Base-by-base conservation (phyloP, 2,888 invertebrate species). In the Erebia palarica region DNA sequence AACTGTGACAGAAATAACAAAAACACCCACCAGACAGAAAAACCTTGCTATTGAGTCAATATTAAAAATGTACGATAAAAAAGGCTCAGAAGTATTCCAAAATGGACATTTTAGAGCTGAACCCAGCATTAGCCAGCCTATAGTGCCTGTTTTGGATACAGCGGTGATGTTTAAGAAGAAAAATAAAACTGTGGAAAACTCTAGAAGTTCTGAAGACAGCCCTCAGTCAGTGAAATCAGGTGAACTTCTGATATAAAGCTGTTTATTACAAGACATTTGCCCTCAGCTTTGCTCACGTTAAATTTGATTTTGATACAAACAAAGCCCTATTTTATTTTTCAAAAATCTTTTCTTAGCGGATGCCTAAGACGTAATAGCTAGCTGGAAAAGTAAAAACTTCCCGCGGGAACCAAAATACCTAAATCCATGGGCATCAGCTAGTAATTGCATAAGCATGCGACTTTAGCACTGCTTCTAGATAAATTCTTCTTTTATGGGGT, bases 141-240 rank as follows among this genome's bases (percentile, higher is more conserved):
- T 3, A 16, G 27, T 9, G 8, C 55, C 16, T 55, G 8, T 55
- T 3, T 55, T 10, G 10, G 51, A 21, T 21, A 27, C 53, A 21
- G 3, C 7, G 0, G 7, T 13, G 16, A 75, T 76, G 75, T 76
- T 76, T 47, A 76, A 70, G 60, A 75, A 60, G 64, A 67, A 72
- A 66, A 16, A 47, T 3, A 60, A 13, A 10, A 67, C 1, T 60
- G 16, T 16, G 13, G 47, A 47, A 63, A 47, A 11, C 8, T 36
- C 36, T 36, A 11, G 7, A n/a, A 47, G n/a, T 7, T n/a, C 51
- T 4, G 49, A 47, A 8, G 11, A 59, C 5, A 58, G 21, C 13
- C 59, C 51, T 13, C 11, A 42, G 10, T 7, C 27, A 16, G 42
- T 18, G 10, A 57, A 36, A 55, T 10, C 55, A 55, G 55, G 55